Percentiles rank a stretch among this genome's conserved stretches.
Evolutionary conservation across 2,888 invertebrate genomes (phyloP).

Genomic region (Lasioglossum villosulum): DNA sequence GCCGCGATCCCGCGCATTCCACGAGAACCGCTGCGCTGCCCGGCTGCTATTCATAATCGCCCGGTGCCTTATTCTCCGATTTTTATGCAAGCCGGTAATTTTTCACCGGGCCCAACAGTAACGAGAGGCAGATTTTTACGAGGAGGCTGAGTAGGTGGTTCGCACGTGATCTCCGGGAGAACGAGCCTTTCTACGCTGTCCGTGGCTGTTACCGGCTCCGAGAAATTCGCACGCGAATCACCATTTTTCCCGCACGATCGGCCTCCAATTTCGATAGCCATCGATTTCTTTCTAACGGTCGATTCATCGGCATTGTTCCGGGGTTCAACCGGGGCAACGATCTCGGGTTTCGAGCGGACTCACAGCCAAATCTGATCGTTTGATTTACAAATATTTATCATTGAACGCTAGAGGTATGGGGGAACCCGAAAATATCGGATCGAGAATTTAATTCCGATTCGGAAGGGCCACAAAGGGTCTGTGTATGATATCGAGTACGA

Average conservation of each 20-base stretch:
- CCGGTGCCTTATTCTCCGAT: constrained; percentile 18
- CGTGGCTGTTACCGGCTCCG: neutral
- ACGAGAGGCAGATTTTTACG: neutral
- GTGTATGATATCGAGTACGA: no score
- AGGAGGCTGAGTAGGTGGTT: constrained; percentile 1
- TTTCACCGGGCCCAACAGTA: neutral
- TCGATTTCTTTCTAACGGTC: constrained; percentile 51
- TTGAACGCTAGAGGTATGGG: no score
- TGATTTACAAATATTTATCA: no score
- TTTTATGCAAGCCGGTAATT: constrained; percentile 18
- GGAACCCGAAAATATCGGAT: no score
- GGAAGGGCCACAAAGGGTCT: no score
- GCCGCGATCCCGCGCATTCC: constrained; percentile 44
- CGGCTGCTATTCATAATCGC: constrained; percentile 32
- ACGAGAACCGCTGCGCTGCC: constrained; percentile 16
- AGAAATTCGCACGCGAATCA: constrained; percentile 13
- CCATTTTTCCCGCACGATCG: constrained; percentile 39
- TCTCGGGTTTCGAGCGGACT: neutral
- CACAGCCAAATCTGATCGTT: neutral
- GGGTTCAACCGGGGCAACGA: constrained; percentile 19
- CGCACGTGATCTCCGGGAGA: neutral
- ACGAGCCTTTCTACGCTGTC: constrained; percentile 2
- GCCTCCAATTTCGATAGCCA: constrained; percentile 66
- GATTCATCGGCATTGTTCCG: constrained; percentile 42
- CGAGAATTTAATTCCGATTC: neutral